A percentile compares a stretch with the other conserved stretches of the same genome.
These are phyloP conservation scores for Sylvilagus bachmani DNA, from an alignment of 2,113 vertebrate genomes.

Conservation along the genomic window DNA sequence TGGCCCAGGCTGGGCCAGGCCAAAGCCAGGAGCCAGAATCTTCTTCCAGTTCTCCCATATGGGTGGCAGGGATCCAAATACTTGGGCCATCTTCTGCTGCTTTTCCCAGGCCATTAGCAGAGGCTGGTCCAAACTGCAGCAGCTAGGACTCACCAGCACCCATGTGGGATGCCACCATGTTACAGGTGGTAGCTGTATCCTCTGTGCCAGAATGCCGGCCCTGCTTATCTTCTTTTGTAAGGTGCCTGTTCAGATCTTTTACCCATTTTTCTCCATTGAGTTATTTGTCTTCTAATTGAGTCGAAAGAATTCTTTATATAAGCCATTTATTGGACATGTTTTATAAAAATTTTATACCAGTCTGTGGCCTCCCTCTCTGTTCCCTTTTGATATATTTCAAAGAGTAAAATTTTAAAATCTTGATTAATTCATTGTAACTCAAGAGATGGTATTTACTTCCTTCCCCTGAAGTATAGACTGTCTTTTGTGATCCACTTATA, in stretches of 20 bases:
- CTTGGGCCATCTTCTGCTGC: no score
- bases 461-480: background rate
- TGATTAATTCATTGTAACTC: background rate
- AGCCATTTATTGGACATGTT: constrained; percentile 20
- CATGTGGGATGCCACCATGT: no score
- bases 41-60: no score
- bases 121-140: no score
- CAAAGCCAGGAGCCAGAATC: no score
- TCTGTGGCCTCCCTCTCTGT: constrained; percentile 6
- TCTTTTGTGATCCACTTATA: background rate
- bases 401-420: constrained; percentile 32
- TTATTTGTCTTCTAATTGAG: constrained; percentile 15
- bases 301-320: constrained; percentile 28
- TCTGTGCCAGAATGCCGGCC: no score
- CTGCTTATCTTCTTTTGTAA: constrained; percentile 30
- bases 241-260: background rate
- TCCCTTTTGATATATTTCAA: background rate
- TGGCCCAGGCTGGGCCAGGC: no score
- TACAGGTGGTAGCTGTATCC: no score
- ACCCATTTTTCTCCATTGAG: background rate
- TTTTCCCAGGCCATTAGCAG: no score
- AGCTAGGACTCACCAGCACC: no score
- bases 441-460: constrained; percentile 25
- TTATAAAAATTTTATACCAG: constrained; percentile 36
- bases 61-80: no score